Percentiles rank a stretch among this genome's conserved stretches.
Evolutionary conservation across 2,888 invertebrate species (phyloP).

Genomic region (Ectobius pallidus): DNA sequence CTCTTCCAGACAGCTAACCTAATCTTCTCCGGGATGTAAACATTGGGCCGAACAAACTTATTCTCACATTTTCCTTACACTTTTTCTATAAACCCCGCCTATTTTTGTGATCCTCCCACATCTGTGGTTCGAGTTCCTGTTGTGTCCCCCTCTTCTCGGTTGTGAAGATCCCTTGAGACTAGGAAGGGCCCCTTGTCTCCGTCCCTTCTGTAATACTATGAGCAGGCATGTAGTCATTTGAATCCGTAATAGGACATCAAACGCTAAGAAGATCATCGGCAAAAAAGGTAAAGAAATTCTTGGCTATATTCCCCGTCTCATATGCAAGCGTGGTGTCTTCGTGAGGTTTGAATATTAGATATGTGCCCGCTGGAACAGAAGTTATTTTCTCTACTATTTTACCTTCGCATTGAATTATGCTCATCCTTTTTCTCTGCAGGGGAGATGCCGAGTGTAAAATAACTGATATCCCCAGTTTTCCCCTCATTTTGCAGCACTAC

Average conservation of each 20-base stretch:
- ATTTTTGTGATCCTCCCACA: not conserved
- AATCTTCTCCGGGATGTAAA: constrained; percentile 26
- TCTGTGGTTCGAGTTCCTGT: constrained; percentile 22
- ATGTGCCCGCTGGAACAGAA: no score
- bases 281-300: constrained; percentile 29
- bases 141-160: not conserved
- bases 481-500: no score
- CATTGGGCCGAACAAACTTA: constrained; percentile 19
- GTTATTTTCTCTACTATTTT: not conserved
- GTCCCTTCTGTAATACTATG: not conserved
- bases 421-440: no score
- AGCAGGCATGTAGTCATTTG: constrained; percentile 33
- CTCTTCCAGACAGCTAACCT: not conserved
- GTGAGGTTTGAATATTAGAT: no score
- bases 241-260: constrained; percentile 39
- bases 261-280: constrained; percentile 21
- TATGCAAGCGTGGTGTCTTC: not conserved
- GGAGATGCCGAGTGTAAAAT: no score
- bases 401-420: constrained; percentile 12
- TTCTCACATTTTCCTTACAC: not conserved
- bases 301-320: not conserved
- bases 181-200: not conserved
- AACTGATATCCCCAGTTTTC: no score
- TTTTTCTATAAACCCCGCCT: constrained; percentile 2
- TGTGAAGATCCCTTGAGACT: not conserved